phyloP scores from a whole-genome alignment of 2,113 vertebrate species.

The Corvus cornix region DNA sequence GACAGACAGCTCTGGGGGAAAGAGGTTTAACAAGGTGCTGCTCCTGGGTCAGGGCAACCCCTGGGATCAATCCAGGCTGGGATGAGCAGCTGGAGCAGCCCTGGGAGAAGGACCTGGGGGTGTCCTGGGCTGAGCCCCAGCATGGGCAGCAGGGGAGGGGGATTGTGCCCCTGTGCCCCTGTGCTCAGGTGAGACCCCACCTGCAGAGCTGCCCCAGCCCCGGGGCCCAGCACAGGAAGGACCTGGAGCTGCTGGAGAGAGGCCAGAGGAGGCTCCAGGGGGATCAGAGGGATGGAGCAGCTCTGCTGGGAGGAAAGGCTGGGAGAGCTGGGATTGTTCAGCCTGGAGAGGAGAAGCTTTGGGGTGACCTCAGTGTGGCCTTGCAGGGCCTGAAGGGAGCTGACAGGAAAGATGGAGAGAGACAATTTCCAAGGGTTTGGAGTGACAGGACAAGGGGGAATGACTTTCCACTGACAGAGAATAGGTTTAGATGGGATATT shows the following conservation, averaged over 20 bases:
- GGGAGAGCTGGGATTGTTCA: background rate
- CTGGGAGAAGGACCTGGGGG: background rate
- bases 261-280: background rate
- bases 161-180: background rate
- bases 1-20: background rate
- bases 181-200: background rate
- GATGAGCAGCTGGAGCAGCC: background rate
- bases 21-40: background rate
- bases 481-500: fast-evolving
- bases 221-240: background rate
- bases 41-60: fast-evolving
- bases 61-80: background rate
- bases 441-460: fast-evolving
- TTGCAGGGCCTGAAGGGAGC: background rate
- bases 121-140: background rate
- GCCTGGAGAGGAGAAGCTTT: background rate
- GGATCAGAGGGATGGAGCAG: background rate
- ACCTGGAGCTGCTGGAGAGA: background rate
- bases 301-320: background rate
- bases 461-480: fast-evolving
- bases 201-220: background rate
- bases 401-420: background rate
- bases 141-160: background rate
- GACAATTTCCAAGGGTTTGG: fast-evolving
- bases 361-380: background rate